Evolutionary conservation across 2,888 invertebrate species (phyloP).

Genomic region (Vesta saturnalis): DNA sequence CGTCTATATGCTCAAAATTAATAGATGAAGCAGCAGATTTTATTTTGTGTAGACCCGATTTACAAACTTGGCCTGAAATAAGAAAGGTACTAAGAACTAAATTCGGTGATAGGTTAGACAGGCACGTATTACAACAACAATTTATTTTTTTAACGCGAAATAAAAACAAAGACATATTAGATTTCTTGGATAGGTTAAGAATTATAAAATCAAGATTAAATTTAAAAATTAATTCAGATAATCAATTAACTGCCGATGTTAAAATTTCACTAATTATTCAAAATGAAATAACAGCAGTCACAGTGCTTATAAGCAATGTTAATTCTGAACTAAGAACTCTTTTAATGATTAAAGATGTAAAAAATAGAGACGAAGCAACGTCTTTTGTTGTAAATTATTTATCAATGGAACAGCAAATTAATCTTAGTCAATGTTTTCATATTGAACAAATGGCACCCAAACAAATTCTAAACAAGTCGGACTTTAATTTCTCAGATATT

Average conservation of each 20-base stretch:
- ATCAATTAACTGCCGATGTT: not conserved
- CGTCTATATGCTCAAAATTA: not conserved
- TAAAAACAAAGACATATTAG: not conserved
- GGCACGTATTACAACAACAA: not conserved
- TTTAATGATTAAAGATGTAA: not conserved
- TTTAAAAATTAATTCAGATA: not conserved
- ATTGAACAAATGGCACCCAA: not conserved
- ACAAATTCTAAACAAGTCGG: too few relatives aligned
- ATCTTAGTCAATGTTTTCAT: not conserved
- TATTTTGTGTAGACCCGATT: too few relatives aligned
- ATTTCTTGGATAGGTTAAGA: not conserved
- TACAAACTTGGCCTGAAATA: not conserved
- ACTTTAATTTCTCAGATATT: too few relatives aligned
- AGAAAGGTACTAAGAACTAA: not conserved
- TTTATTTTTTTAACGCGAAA: not conserved
- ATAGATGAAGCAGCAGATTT: not conserved
- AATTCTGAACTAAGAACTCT: not conserved
- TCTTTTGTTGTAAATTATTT: not conserved
- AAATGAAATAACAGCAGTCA: not conserved
- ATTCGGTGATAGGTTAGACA: not conserved
- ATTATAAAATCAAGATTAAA: not conserved
- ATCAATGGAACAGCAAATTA: not conserved
- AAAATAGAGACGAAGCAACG: not conserved
- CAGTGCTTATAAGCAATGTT: not conserved
- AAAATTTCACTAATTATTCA: not conserved